Conservation (phyloP, 2,113 vertebrate species). For the Sorex araneus region DNA sequence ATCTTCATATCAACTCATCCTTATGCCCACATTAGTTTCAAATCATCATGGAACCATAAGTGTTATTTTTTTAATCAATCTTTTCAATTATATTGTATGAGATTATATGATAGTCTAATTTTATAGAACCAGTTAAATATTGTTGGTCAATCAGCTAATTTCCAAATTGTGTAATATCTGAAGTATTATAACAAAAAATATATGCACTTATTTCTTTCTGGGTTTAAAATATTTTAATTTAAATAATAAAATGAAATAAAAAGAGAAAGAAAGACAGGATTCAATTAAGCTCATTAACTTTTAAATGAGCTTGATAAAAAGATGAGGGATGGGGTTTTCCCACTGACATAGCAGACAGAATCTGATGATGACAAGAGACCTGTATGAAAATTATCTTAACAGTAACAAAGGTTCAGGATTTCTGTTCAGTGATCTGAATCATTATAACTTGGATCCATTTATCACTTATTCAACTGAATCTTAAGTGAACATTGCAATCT, state of each 20-base stretch:
- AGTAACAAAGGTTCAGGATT: background rate
- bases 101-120: no score
- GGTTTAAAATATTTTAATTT: no score
- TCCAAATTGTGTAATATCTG: no score
- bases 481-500: background rate
- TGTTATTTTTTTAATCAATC: no score
- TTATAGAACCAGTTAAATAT: no score
- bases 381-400: background rate
- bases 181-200: no score
- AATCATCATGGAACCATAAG: no score
- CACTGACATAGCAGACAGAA: background rate
- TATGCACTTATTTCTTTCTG: no score
- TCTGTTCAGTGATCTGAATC: background rate
- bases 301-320: constrained; percentile 23
- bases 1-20: no score
- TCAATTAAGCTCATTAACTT: background rate
- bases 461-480: background rate
- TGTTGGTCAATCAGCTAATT: no score
- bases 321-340: background rate
- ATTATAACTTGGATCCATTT: background rate
- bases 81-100: no score
- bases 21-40: no score
- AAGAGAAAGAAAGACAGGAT: background rate
- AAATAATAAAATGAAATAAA: constrained; percentile 20
- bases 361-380: background rate